A percentile compares a stretch with the other conserved stretches of the same genome.
Conservation (phyloP, 2,113 vertebrate genomes). For the Eptesicus fuscus region DNA sequence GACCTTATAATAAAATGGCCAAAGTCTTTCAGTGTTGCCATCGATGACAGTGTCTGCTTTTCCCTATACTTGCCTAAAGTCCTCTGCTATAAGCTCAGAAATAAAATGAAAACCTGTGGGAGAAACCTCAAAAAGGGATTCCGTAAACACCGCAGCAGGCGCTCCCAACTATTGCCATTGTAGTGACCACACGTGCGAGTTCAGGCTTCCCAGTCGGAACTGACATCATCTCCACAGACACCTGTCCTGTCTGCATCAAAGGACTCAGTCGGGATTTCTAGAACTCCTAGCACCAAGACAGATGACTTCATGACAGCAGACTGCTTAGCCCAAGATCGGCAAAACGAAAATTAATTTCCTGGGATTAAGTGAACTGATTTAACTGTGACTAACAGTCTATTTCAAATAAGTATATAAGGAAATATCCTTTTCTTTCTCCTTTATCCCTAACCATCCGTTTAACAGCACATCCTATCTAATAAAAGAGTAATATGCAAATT, state of each 20-base stretch:
- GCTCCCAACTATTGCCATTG: neutral
- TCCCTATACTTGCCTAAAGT: neutral
- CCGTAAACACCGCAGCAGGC: neutral
- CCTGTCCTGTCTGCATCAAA: neutral
- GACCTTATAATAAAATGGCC: neutral
- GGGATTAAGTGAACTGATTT: neutral
- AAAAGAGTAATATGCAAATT: no score
- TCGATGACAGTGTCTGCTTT: neutral
- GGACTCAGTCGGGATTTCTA: neutral
- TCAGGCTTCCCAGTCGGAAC: accelerated
- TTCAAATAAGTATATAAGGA: neutral
- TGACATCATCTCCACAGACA: neutral
- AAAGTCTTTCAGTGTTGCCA: neutral
- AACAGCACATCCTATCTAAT: no score
- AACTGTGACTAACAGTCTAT: neutral
- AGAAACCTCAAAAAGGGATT: neutral
- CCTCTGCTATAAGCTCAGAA: neutral
- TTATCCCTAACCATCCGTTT: conserved; percentile 11
- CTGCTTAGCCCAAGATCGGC: neutral
- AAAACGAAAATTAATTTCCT: conserved; percentile 3
- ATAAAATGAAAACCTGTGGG: neutral
- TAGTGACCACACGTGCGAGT: accelerated
- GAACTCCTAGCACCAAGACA: neutral
- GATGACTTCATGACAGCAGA: neutral
- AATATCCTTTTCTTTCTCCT: neutral